Evolutionary conservation across 2,113 vertebrate species (phyloP).

Genomic region (Pelusios castaneus): DNA sequence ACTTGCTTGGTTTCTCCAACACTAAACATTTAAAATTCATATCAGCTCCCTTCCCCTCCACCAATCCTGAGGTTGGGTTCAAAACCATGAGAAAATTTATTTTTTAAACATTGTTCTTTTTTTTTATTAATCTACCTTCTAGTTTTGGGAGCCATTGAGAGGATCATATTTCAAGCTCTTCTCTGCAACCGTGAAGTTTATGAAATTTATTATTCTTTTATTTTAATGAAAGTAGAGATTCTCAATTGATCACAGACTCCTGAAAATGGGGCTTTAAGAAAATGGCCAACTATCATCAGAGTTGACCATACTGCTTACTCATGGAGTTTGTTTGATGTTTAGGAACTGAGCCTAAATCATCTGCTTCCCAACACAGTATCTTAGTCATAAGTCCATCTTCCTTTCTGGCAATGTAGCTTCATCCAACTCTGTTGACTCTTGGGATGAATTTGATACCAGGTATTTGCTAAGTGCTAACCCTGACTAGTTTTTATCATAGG

Average conservation of each 20-base stretch:
- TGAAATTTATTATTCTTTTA: not conserved
- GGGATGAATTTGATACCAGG: not conserved
- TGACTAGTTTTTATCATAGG: accelerated
- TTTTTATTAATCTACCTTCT: not conserved
- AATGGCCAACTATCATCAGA: accelerated
- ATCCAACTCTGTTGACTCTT: accelerated
- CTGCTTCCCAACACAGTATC: not conserved
- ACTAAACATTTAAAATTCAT: not conserved
- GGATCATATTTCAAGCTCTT: not conserved
- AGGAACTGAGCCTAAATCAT: not conserved
- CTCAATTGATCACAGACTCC: accelerated
- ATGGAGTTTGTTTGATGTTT: not conserved
- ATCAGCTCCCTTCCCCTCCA: too few species aligned
- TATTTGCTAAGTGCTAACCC: not conserved
- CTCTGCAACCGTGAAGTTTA: not conserved
- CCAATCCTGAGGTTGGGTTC: not conserved
- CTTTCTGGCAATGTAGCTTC: not conserved
- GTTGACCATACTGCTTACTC: accelerated
- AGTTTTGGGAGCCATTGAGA: not conserved
- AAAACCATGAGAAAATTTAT: not conserved
- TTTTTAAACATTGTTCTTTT: not conserved
- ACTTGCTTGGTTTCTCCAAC: not conserved
- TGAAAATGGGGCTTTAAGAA: accelerated
- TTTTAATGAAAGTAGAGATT: accelerated
- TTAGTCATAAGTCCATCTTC: accelerated